Evolutionary conservation across 2,113 vertebrate species (phyloP).

Genomic region (Vimba vimba): DNA sequence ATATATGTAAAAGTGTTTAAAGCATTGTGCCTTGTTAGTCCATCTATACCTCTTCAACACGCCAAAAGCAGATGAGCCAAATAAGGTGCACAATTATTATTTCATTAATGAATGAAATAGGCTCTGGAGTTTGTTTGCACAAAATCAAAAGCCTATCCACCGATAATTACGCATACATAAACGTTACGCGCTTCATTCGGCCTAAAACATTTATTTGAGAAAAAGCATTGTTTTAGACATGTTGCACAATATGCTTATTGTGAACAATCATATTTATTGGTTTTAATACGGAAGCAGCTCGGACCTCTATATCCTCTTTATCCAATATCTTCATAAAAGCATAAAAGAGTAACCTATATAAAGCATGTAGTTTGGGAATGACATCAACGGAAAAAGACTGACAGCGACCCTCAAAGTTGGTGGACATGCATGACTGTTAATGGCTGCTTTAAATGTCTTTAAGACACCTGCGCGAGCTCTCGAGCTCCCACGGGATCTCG

Average conservation of each 20-base stretch:
- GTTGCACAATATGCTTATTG: not conserved
- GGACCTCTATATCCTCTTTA: not conserved
- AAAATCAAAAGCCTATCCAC: not conserved
- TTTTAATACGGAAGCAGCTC: not conserved
- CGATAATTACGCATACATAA: not conserved
- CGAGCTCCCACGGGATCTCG: not conserved
- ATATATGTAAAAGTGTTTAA: not conserved
- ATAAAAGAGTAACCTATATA: not conserved
- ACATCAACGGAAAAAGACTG: constrained; percentile 18
- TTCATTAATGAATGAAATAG: not conserved
- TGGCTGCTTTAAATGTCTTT: constrained; percentile 13
- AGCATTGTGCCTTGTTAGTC: not conserved
- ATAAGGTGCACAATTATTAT: not conserved
- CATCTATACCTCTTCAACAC: not conserved
- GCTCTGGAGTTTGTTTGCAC: not conserved
- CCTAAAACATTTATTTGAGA: not conserved
- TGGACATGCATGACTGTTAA: constrained; percentile 7
- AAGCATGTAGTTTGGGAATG: not conserved
- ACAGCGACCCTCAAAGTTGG: not conserved
- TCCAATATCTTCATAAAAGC: not conserved
- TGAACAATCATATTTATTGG: not conserved
- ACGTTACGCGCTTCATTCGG: not conserved
- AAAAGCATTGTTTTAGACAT: not conserved
- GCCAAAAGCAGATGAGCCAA: not conserved
- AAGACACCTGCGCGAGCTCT: constrained; percentile 25